Conservation (phyloP, 2,113 vertebrate species). For the Gasterosteus nipponicus region DNA sequence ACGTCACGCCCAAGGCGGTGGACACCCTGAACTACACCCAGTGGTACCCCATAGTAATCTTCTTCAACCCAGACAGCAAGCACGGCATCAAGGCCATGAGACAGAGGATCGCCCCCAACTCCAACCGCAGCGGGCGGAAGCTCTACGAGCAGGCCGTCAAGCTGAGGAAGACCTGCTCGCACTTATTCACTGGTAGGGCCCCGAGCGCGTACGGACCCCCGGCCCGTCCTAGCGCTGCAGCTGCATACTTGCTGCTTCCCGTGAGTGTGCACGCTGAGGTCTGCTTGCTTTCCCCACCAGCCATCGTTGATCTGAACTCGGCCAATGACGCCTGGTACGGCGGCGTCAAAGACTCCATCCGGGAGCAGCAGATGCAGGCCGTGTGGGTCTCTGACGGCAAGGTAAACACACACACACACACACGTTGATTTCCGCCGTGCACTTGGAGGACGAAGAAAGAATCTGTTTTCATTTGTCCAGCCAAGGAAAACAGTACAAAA, state of each 20-base stretch:
- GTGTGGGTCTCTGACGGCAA: slow-evolving; percentile 96
- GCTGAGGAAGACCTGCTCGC: slow-evolving; percentile 87
- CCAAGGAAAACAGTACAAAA: too few species aligned
- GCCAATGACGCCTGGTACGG: slow-evolving; percentile 92
- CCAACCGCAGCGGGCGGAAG: slow-evolving; percentile 91
- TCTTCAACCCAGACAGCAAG: slow-evolving; percentile 92
- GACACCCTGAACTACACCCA: slow-evolving; percentile 95
- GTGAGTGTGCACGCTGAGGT: background rate
- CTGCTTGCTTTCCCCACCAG: slow-evolving; percentile 64
- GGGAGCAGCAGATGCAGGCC: slow-evolving; percentile 88
- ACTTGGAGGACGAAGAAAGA: too few species aligned
- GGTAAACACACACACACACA: slow-evolving; percentile 74
- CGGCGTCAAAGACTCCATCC: slow-evolving; percentile 88
- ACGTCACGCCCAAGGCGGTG: slow-evolving; percentile 94
- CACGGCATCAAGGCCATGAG: slow-evolving; percentile 92
- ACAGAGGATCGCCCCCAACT: slow-evolving; percentile 85
- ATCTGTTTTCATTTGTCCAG: background rate
- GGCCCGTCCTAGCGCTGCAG: background rate
- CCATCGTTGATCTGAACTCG: slow-evolving; percentile 88
- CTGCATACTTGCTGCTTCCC: background rate
- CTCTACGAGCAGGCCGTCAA: slow-evolving; percentile 92
- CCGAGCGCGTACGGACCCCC: background rate
- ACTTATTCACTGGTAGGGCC: slow-evolving; percentile 88
- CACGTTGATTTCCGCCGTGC: background rate
- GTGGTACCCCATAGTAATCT: slow-evolving; percentile 95